Conservation (phyloP, 2,888 invertebrate species). For the Sphinx pinastri region DNA sequence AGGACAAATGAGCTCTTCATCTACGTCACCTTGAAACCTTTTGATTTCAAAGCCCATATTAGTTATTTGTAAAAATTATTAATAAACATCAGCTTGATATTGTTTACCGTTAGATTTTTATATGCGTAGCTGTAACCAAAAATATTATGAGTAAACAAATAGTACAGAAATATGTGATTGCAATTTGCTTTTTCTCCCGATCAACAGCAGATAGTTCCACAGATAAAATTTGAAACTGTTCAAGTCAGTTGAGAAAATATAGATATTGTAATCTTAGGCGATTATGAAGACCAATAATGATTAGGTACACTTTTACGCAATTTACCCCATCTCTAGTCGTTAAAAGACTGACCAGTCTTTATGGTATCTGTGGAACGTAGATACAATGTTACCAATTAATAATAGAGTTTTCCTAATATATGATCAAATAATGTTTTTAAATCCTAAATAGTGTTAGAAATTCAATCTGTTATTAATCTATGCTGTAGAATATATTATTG, state of each 20-base stretch:
- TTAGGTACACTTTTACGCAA: no score
- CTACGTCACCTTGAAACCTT: conserved; percentile 97
- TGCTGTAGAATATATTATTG: neutral
- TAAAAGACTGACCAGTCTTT: no score
- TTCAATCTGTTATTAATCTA: no score
- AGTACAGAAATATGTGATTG: conserved; percentile 39
- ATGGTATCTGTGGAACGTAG: no score
- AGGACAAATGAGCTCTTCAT: conserved; percentile 98
- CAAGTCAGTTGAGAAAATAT: neutral
- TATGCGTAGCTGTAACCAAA: conserved; percentile 40
- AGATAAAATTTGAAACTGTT: conserved; percentile 26
- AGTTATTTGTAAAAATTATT: conserved; percentile 51
- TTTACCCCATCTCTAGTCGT: no score
- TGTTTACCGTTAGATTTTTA: neutral
- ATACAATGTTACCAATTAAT: no score
- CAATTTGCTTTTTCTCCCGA: conserved; percentile 34
- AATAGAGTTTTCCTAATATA: no score
- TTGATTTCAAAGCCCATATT: conserved; percentile 97
- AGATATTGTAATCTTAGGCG: neutral
- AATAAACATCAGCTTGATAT: conserved; percentile 47
- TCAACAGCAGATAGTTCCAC: conserved; percentile 27
- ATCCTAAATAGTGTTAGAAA: no score
- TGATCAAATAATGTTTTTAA: no score
- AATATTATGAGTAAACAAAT: conserved; percentile 55
- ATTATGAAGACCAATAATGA: neutral